Base-by-base conservation (phyloP, 1,140 invertebrate species). In the Cyphomyrmex costatus region DNA sequence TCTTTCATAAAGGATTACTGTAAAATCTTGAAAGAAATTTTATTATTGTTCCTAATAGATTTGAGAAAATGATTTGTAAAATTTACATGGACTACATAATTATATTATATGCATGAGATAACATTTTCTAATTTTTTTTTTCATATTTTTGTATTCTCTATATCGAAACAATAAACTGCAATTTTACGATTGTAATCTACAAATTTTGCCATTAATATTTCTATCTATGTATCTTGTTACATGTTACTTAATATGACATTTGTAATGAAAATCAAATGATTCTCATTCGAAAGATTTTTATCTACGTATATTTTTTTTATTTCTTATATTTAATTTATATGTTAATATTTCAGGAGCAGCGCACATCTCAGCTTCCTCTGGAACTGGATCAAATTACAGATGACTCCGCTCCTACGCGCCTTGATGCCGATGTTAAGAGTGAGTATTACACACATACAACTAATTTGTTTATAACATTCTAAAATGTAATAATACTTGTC, bases 351-450 rank as follows among this genome's bases (percentile, higher is more conserved):
- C 95, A 98, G 97, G 97, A 98, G 96, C 97, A 97, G 95, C 97
- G 97, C 96, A 97, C 97, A 93, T 98, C 97, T 92, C 97, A 98
- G 95, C 96, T 98, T 95, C 97, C 97, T 92, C 97, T 98, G 96
- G 97, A 98, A 95, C 96, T 98, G 96, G 97, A 98, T 92, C 95
- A 95, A 95, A 95, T 95, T 92, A 95, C 95, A 97, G 97, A 98
- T 97, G 98, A 98, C 96, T 97, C 97, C 94, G 96, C 97, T 93
- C 97, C 97, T 90, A 96, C 98, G 92, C 96, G 97, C 94, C 97
- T 96, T 96, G 97, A 98, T 94, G 96, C 96, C 96, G 96, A 97
- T 94, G 95, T 96, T 95, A 97, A 97, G 95, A 96, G 97, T 97
- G 94, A 96, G 93, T 95, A 86, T 21, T 56, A 21, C 46, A 49